A percentile compares a stretch with the other conserved stretches of the same genome.
phyloP scores from a whole-genome alignment of 2,888 invertebrate genomes.

The Tineola bisselliella region DNA sequence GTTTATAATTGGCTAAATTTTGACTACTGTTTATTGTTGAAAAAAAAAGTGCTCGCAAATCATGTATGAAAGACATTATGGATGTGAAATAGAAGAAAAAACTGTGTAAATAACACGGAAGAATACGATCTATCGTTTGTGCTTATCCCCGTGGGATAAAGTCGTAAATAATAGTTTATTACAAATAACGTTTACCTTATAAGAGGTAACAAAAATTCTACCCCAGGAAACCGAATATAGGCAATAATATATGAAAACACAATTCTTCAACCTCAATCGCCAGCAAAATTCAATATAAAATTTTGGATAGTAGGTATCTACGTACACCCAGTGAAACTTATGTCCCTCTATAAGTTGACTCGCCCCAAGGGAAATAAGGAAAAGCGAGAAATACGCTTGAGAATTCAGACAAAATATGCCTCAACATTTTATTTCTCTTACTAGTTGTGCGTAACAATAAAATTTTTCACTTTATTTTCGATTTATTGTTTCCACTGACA shows the following conservation, averaged over 20 bases:
- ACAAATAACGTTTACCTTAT: background rate
- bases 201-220: background rate
- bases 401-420: conserved; percentile 53
- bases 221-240: background rate
- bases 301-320: background rate
- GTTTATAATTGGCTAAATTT: no score
- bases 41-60: no score
- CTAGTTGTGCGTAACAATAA: conserved; percentile 12
- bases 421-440: conserved; percentile 19
- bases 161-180: no score
- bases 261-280: background rate
- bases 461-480: conserved; percentile 8
- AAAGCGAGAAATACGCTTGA: conserved; percentile 52
- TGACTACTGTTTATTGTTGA: no score
- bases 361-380: conserved; percentile 62
- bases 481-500: background rate
- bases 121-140: no score
- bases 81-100: no score
- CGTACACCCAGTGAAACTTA: conserved; percentile 38
- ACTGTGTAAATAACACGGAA: no score
- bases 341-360: conserved; percentile 56
- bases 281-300: conserved; percentile 1
- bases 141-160: no score
- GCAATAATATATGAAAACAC: background rate
- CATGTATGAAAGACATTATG: no score